A percentile compares a stretch with the other conserved stretches of the same genome.
phyloP scores from a whole-genome alignment of 2,888 invertebrate genomes.

The Ischnus inquisitorius region DNA sequence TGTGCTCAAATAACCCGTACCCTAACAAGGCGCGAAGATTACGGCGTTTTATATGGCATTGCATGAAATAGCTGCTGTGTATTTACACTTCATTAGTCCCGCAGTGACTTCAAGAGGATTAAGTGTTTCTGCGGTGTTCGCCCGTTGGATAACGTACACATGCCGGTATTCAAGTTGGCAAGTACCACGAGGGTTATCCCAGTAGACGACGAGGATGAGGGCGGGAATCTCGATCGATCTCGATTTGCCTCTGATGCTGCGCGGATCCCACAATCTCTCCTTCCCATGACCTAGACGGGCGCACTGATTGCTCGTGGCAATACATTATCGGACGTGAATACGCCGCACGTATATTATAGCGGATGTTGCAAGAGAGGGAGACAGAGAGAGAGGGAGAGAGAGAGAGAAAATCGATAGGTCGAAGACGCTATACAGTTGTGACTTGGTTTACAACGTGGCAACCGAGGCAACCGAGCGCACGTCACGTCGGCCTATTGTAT shows the following conservation, averaged over 20 bases:
- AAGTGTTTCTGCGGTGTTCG: constrained; percentile 8
- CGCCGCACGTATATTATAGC: constrained; percentile 59
- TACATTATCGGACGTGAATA: constrained; percentile 70
- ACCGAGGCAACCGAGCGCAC: constrained; percentile 31
- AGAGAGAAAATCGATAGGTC: constrained; percentile 24
- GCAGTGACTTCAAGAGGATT: constrained; percentile 22
- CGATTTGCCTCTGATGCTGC: constrained; percentile 26
- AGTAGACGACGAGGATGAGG: constrained; percentile 10
- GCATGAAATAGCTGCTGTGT: background rate
- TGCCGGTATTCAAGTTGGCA: constrained; percentile 14
- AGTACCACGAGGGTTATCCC: background rate
- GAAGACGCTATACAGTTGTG: constrained; percentile 45
- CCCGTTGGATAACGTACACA: constrained; percentile 10
- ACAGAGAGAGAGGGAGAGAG: background rate
- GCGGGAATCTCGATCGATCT: constrained; percentile 17
- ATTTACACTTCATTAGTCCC: background rate
- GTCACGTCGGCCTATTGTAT: constrained; percentile 67
- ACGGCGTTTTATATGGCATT: background rate
- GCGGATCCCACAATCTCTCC: constrained; percentile 45
- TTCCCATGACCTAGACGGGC: constrained; percentile 52
- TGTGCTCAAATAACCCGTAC: no score
- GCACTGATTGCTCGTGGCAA: constrained; percentile 67
- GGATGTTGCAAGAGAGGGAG: constrained; percentile 44
- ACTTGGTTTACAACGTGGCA: constrained; percentile 32
- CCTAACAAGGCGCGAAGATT: background rate